phyloP scores from a whole-genome alignment of 1,140 invertebrate genomes.

The Brachionus rotundiformis region DNA sequence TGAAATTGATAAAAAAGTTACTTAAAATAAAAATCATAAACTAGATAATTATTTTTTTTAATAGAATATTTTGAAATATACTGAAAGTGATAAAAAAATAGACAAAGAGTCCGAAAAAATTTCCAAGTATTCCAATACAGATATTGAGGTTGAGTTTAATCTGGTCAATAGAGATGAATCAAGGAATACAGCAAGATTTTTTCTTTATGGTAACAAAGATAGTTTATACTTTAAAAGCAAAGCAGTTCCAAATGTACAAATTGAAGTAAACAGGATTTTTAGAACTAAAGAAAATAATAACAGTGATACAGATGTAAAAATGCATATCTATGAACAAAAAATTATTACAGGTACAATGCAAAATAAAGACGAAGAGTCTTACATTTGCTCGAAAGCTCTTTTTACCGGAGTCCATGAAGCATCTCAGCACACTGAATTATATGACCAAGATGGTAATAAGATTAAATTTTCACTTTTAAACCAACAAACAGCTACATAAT shows the following conservation, averaged over 20 bases:
- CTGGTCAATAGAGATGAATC: neutral
- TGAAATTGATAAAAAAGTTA: neutral
- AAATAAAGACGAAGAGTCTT: neutral
- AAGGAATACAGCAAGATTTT: neutral
- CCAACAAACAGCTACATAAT: neutral
- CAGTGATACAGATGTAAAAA: neutral
- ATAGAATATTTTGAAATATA: neutral
- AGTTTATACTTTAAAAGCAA: neutral
- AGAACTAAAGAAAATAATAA: neutral
- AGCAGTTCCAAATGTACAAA: neutral
- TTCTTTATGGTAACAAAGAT: neutral
- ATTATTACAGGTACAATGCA: neutral
- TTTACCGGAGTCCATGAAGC: neutral
- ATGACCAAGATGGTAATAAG: neutral
- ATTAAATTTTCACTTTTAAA: neutral
- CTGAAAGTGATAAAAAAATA: neutral
- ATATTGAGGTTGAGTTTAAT: neutral
- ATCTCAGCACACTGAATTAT: neutral
- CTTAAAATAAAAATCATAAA: neutral
- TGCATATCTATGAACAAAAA: neutral
- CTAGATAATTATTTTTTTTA: neutral
- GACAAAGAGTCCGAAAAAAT: neutral
- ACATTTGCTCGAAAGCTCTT: neutral
- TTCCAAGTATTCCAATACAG: neutral
- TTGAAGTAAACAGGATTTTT: neutral